Base-by-base conservation (phyloP, 2,113 vertebrate species). In the Piliocolobus tephrosceles region DNA sequence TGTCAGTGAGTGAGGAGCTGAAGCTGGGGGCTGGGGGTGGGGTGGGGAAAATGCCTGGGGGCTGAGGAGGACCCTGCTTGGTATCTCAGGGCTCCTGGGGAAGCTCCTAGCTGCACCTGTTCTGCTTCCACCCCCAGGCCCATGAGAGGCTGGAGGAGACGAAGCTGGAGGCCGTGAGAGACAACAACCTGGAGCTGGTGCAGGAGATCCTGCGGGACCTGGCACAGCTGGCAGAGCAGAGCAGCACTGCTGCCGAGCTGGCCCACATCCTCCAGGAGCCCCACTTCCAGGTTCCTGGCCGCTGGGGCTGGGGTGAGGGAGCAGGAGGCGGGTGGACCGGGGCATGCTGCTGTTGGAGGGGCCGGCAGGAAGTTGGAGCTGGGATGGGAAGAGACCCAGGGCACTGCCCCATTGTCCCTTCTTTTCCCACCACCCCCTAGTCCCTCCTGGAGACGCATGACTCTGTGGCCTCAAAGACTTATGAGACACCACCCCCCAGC, bases 391-490 rank as follows among this genome's bases (percentile, higher is more conserved):
- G 89, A 32, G n/a, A 22, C 13, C 23, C 6, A 0, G 89, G 73
- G 18, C 78, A 79, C 23, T 45, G 43, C 57, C 45, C 50, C 89
- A 84, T 6, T 47, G 43, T 30, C 23, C 38, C 9, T 30, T 55
- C 16, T 61, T 47, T 79, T 83, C 32, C 55, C 13, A 16, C 8
- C 22, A 4, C 64, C 35, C 30, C 18, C 17, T 98, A 99, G 99
- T 99, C 99, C 5, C 99, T 99, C 32, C 98, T 99, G 98, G 99
- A 99, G 98, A 99, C 99, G 0, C 99, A 99, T 0, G 99, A 99
- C 95, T 99, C 99, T 1, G 99, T 99, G 97, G 99, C 99, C 0
- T 99, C 99, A 45, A 99, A 99, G 98, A 99, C 99, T 97, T 99
- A 99, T 5, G 99, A 99, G 93, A 99, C 99, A 0, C 99, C 99